phyloP scores from a whole-genome alignment of 2,888 invertebrate species.

The Oxytorus armatus region DNA sequence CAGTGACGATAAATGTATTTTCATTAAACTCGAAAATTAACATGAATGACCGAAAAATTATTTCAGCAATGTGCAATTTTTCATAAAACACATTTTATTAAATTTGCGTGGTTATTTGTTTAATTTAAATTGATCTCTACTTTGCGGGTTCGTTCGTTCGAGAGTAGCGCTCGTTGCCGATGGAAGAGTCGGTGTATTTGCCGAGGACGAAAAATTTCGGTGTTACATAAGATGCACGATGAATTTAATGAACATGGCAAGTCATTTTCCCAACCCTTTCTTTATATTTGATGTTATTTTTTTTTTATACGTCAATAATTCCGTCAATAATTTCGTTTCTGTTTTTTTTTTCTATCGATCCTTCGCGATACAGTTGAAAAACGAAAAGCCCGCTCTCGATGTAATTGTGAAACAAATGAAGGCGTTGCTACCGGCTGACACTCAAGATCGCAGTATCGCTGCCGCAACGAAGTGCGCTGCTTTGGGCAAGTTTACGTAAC shows the following conservation, averaged over 20 bases:
- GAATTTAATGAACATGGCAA: slow-evolving; percentile 86
- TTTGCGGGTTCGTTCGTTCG: no score
- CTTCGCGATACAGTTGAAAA: slow-evolving; percentile 67
- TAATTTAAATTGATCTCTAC: no score
- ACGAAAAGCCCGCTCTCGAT: slow-evolving; percentile 85
- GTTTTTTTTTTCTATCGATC: slow-evolving; percentile 23
- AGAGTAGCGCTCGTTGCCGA: slow-evolving; percentile 69
- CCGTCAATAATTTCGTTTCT: neutral
- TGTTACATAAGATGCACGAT: slow-evolving; percentile 86
- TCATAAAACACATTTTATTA: no score
- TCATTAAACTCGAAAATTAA: no score
- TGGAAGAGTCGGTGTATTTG: slow-evolving; percentile 72
- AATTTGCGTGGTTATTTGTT: no score
- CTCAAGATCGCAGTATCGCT: slow-evolving; percentile 58
- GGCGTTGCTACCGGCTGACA: slow-evolving; percentile 68
- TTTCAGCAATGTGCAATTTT: no score
- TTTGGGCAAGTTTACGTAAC: slow-evolving; percentile 60
- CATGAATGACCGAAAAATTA: no score
- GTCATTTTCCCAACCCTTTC: slow-evolving; percentile 66
- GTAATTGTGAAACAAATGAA: slow-evolving; percentile 85
- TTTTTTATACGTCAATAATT: neutral
- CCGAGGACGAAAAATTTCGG: slow-evolving; percentile 77
- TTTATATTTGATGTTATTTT: no score
- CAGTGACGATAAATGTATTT: no score
- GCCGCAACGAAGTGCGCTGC: slow-evolving; percentile 61